Base-by-base conservation (phyloP, 2,888 invertebrate species). In the Latrodectus hesperus region DNA sequence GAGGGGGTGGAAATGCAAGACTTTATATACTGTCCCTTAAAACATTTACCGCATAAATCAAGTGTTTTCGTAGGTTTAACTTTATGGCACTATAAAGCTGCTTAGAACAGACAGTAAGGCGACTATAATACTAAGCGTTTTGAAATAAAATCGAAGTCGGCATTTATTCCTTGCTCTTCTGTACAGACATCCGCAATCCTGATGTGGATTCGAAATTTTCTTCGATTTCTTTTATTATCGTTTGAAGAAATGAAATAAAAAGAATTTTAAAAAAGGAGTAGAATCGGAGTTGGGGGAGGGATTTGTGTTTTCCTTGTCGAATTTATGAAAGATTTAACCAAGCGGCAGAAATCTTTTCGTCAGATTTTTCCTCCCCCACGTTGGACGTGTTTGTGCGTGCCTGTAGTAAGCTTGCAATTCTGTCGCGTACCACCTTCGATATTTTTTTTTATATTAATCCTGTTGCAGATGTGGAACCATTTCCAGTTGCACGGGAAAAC, bases 391-490 rank as follows among this genome's bases (percentile, higher is more conserved):
- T 38, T 38, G 38, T 38, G 4, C 38, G 38, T 38, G 38, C 38
- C 38, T 38, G 38, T 38, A 38, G 38, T 38, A 38, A 38, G 38
- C 38, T 4, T 38, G 38, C 38, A 38, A 38, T 4, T 38, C 38
- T 38, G 38, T 38, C 22, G 22, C 22, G 22, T 22, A 0, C 22
- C 22, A 22, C 38, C 38, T 38, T 38, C 4, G 38, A 38, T 38
- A 38, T 38, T 38, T 38, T 38, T 38, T n/a, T 60, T n/a, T 16
- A 60, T 11, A 72, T 65, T 73, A 74, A 81, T 74, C 74, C 53
- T 68, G 74, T 67, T 81, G 73, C 67, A 81, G 67, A 55, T 81
- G 73, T 81, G 60, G 65, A 70, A 65, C 67, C 52, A 80, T 80
- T 80, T 72, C 80, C 70, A 71, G 52, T 73, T 38, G 60, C 65